A percentile compares a stretch with the other conserved stretches of the same genome.
These are phyloP conservation scores for Plectus sambesii DNA, from an alignment of 1,140 invertebrate species.

Conservation along the genomic window DNA sequence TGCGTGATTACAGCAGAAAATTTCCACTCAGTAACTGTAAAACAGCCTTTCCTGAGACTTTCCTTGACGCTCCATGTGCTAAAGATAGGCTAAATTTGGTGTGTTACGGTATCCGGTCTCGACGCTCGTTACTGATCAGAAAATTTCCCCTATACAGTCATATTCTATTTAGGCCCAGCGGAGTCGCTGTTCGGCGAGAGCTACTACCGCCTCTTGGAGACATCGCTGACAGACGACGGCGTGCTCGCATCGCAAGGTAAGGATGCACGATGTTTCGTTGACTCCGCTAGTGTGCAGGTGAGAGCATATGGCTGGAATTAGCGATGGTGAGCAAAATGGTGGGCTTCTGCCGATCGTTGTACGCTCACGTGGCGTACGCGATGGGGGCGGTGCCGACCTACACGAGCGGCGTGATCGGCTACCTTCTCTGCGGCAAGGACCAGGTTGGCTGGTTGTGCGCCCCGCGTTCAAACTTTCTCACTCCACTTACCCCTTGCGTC, in stretches of 20 bases:
- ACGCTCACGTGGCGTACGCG: constrained; percentile 65
- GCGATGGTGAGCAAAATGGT: constrained; percentile 65
- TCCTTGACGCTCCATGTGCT: too few relatives aligned
- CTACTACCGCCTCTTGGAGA: constrained; percentile 75
- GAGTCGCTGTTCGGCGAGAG: constrained; percentile 60
- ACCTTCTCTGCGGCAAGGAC: constrained; percentile 64
- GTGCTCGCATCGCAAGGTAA: constrained; percentile 69
- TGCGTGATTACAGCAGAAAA: not conserved
- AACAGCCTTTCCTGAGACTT: too few relatives aligned
- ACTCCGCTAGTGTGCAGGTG: constrained; percentile 64
- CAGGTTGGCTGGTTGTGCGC: constrained; percentile 47
- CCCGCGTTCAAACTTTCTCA: not conserved
- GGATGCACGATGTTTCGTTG: too few relatives aligned
- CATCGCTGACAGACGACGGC: constrained; percentile 67
- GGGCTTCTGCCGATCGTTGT: constrained; percentile 61
- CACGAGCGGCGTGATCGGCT: constrained; percentile 87
- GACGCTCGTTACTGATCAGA: too few relatives aligned
- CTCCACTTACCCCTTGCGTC: too few relatives aligned
- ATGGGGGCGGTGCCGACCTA: constrained; percentile 79
- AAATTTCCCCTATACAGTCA: constrained; percentile 10
- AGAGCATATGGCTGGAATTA: constrained; percentile 76
- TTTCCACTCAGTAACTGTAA: too few relatives aligned
- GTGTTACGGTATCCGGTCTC: too few relatives aligned
- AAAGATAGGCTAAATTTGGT: too few relatives aligned
- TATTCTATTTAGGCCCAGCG: constrained; percentile 53